Evolutionary conservation across 2,888 invertebrate genomes (phyloP).

Genomic region (Luffia ferchaultella): DNA sequence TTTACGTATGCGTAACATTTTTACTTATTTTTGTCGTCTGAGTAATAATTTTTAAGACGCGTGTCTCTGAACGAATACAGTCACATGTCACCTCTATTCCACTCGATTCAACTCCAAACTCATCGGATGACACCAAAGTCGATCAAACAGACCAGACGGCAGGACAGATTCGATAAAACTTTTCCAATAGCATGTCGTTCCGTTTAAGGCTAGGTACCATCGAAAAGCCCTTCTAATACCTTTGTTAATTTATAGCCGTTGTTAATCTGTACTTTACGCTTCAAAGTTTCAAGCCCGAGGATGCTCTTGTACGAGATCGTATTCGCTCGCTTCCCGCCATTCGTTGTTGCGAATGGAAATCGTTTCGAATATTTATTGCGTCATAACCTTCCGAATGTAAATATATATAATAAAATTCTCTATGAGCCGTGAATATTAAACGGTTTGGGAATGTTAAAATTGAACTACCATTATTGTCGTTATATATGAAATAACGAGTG

Average conservation of each 20-base stretch:
- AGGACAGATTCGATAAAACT: neutral
- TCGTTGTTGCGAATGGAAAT: neutral
- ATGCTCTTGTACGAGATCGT: neutral
- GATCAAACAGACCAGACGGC: neutral
- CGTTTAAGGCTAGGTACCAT: neutral
- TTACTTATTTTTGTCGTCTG: no score
- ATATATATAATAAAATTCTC: neutral
- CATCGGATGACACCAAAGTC: neutral
- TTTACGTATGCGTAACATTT: no score
- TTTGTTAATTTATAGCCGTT: slow-evolving; percentile 4
- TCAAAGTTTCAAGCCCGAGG: neutral
- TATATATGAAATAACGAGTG: no score
- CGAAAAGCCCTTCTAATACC: slow-evolving; percentile 2
- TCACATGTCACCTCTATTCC: no score
- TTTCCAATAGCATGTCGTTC: neutral
- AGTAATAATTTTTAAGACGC: no score
- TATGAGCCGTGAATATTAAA: no score
- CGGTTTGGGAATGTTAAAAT: no score
- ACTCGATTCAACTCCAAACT: no score
- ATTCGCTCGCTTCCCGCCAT: neutral
- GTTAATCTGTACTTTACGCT: neutral
- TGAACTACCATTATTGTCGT: no score
- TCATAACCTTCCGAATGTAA: neutral
- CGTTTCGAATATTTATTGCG: neutral
- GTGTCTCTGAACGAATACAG: no score